Percentiles rank a stretch among this genome's conserved stretches.
Evolutionary conservation across 2,797 vertebrate species (phyloP).

Genomic region (Sebastes miniatus): DNA sequence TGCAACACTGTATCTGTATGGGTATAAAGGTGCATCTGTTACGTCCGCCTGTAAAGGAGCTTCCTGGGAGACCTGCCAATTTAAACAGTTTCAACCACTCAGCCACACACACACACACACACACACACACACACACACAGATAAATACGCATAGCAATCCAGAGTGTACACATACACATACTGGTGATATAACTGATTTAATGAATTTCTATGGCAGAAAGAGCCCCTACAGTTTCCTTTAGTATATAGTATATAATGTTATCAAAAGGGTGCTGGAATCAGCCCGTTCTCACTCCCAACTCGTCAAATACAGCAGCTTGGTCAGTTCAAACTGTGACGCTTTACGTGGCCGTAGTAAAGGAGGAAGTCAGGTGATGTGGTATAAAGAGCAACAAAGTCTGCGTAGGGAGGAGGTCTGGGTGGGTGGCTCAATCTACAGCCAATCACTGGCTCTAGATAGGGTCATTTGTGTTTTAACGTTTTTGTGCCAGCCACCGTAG

Average conservation of each 20-base stretch:
- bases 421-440: no score
- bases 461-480: fast-evolving
- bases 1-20: conserved; percentile 37
- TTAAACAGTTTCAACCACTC: conserved; percentile 4
- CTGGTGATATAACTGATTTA: not conserved
- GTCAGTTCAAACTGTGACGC: no score
- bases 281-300: not conserved
- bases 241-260: not conserved
- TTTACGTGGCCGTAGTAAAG: fast-evolving
- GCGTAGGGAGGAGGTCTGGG: no score
- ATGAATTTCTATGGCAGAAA: conserved; percentile 3
- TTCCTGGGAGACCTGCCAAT: conserved; percentile 32
- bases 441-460: no score
- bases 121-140: not conserved
- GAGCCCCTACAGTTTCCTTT: not conserved
- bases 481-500: no score
- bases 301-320: not conserved
- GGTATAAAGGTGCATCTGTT: conserved; percentile 52
- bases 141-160: not conserved
- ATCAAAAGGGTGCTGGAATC: not conserved
- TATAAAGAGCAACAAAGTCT: no score
- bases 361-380: no score
- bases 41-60: conserved; percentile 30
- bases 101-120: not conserved
- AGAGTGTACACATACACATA: not conserved